Evolutionary conservation across 2,888 invertebrate genomes (phyloP), one percentile per base, ranked within the genome.

Genomic region (Trachelus stipa): DNA sequence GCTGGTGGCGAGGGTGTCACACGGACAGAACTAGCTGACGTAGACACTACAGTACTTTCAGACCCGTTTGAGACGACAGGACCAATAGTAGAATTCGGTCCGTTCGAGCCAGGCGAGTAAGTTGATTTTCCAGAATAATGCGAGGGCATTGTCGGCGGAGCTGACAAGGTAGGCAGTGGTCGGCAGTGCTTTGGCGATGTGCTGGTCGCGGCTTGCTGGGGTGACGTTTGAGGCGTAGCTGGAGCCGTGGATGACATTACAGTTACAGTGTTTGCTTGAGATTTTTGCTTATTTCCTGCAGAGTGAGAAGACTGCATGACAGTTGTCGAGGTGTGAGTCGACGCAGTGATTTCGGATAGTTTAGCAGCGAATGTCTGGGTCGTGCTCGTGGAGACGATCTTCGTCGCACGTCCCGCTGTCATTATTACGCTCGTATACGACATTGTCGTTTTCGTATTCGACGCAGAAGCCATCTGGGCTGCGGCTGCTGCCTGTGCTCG

Each of bases 351-450:
- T 91, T 94, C 94, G 12, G 95, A 94, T 78, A 96, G 92, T 91
- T 96, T 96, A 78, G 95, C 95, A 31, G 96, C 96, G 92, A 96
- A 96, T 1, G 95, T 95, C 91, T 94, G 94, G 74, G 93, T 93
- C n/a, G 94, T 93, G 77, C 93, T 93, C 84, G 93, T 93, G 78
- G 93, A 92, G 31, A 93, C 92, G 69, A 89, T 88, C 82, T 91
- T 90, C 68, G 90, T 89, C 69, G 91, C 87, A 81, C 92, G 91
- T 69, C 93, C 93, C 33, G 93, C 91, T 35, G 93, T 93, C 92
- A 93, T 93, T 80, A 93, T 93, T 69, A 93, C 93, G 80, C 92
- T 93, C 12, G 93, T 93, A 85, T 94, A 93, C 1, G 93, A 93
- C 92, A 93, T 93, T 30, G 94, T 93, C 11, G 93, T 93, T 85